Conservation (phyloP, 2,113 vertebrate genomes). For the Arothron firmamentum region DNA sequence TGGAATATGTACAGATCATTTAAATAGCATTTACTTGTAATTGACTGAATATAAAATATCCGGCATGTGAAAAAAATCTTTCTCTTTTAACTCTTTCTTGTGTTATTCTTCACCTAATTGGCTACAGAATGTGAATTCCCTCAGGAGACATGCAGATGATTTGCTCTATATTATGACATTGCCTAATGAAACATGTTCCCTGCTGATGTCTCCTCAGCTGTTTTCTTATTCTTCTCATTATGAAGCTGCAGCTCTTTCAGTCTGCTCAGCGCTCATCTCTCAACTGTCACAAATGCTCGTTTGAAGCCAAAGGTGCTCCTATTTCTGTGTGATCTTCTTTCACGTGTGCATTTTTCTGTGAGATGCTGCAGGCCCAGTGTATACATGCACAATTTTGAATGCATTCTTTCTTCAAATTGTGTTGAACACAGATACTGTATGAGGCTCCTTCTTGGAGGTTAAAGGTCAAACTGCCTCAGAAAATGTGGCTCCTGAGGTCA, state of each 20-base stretch:
- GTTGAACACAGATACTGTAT: too few relatives aligned
- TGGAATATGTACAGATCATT: background rate
- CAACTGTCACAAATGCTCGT: constrained; percentile 26
- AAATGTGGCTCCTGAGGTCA: too few relatives aligned
- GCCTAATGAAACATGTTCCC: constrained; percentile 16
- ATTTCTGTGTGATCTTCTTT: too few relatives aligned
- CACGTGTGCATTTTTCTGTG: too few relatives aligned
- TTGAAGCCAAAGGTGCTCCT: constrained; percentile 25
- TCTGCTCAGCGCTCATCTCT: constrained; percentile 15
- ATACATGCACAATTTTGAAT: too few relatives aligned
- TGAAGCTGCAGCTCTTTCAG: constrained; percentile 8
- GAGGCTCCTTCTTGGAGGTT: too few relatives aligned
- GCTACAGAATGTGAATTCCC: background rate
- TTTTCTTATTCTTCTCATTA: constrained; percentile 23
- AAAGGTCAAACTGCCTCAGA: too few relatives aligned
- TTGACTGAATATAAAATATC: too few relatives aligned
- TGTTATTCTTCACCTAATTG: background rate
- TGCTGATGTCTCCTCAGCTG: constrained; percentile 11
- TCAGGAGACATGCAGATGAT: background rate
- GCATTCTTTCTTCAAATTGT: too few relatives aligned
- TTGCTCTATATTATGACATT: background rate
- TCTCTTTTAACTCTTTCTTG: background rate
- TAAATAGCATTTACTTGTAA: too few relatives aligned
- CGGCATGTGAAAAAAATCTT: background rate
- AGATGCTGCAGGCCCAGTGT: too few relatives aligned